phyloP scores from a whole-genome alignment of 2,888 invertebrate species.

The Baronia brevicornis region DNA sequence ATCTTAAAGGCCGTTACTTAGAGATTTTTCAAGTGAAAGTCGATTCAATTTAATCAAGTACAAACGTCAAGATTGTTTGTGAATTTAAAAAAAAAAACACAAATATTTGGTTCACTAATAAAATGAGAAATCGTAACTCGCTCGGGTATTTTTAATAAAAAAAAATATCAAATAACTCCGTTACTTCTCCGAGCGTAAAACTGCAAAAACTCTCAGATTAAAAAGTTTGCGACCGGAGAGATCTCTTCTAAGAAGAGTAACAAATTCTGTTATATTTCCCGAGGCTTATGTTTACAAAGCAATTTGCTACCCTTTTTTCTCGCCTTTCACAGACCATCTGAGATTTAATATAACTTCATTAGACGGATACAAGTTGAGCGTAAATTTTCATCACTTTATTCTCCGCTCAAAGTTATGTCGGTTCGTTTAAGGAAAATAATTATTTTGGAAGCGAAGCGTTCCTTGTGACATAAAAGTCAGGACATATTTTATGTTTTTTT shows the following conservation, averaged over 20 bases:
- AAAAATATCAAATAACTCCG: conserved; percentile 14
- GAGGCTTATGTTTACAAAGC: conserved; percentile 34
- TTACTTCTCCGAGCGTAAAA: conserved; percentile 14
- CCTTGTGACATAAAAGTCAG: too few species aligned
- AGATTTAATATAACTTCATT: conserved; percentile 44
- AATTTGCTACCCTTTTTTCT: conserved; percentile 39
- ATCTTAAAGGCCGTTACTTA: too few species aligned
- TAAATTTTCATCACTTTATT: conserved; percentile 18
- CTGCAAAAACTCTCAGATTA: conserved; percentile 15
- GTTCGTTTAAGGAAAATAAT: too few species aligned
- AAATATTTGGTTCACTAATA: too few species aligned
- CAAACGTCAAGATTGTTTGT: too few species aligned
- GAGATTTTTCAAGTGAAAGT: too few species aligned
- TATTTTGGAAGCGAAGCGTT: too few species aligned
- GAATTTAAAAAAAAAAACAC: too few species aligned
- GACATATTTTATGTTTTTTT: too few species aligned
- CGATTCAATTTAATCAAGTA: too few species aligned
- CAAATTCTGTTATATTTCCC: conserved; percentile 23
- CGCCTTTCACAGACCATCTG: conserved; percentile 30
- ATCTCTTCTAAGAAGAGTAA: conserved; percentile 12
- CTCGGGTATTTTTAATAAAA: conserved; percentile 12
- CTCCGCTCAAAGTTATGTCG: too few species aligned
- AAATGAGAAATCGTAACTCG: too few species aligned
- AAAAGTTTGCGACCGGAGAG: conserved; percentile 13
- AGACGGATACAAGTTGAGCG: conserved; percentile 21